These are phyloP conservation scores for Fissipunctia ypsillon DNA, from an alignment of 2,888 invertebrate genomes.

Conservation along the genomic window DNA sequence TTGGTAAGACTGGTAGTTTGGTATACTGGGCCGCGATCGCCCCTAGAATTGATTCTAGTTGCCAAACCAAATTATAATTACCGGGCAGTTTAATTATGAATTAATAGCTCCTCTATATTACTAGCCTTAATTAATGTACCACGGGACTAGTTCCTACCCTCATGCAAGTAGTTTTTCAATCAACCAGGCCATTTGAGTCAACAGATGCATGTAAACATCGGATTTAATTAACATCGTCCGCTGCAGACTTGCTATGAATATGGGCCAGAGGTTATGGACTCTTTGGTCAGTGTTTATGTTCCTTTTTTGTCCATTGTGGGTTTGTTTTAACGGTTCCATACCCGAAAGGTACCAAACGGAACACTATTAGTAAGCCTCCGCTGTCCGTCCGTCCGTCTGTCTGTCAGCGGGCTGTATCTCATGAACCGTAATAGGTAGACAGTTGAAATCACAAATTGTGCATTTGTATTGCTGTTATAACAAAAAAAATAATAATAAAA, in stretches of 20 bases:
- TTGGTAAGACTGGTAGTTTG: neutral
- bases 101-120: neutral
- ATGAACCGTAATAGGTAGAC: too few species aligned
- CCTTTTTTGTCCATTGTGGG: too few species aligned
- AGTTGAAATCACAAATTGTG: too few species aligned
- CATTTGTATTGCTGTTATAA: too few species aligned
- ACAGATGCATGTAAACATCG: constrained; percentile 50
- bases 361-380: too few species aligned
- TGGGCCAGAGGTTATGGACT: constrained; percentile 9
- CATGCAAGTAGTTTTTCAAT: constrained; percentile 48
- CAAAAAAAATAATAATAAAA: too few species aligned
- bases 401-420: too few species aligned
- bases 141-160: constrained; percentile 15
- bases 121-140: neutral
- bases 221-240: constrained; percentile 56
- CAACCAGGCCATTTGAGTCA: constrained; percentile 47
- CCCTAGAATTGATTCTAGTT: neutral
- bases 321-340: too few species aligned
- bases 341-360: too few species aligned
- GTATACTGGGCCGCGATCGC: neutral
- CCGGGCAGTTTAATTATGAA: neutral
- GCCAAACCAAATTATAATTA: neutral
- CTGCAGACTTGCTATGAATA: constrained; percentile 19
- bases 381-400: too few species aligned
- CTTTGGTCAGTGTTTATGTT: neutral